A percentile compares a stretch with the other conserved stretches of the same genome.
These are phyloP conservation scores for Polyommatus iphigenia DNA, from an alignment of 2,888 invertebrate genomes.

Conservation along the genomic window DNA sequence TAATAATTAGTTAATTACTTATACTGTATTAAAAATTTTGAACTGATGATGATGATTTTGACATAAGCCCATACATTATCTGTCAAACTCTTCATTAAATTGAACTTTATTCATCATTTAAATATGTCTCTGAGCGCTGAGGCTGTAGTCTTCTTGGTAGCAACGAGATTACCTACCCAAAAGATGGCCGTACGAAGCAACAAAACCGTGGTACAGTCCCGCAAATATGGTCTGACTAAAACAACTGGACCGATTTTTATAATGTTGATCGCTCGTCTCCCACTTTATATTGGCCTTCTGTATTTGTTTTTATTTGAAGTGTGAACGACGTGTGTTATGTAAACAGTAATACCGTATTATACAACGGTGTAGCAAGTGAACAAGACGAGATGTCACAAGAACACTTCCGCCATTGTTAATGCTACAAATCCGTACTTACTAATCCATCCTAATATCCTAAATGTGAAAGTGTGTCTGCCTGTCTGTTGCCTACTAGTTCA, in stretches of 20 bases:
- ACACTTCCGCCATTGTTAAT: slow-evolving; percentile 22
- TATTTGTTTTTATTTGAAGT: slow-evolving; percentile 27
- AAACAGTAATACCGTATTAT: slow-evolving; percentile 5
- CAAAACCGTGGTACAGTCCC: background rate
- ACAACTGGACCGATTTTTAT: background rate
- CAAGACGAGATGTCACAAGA: slow-evolving; percentile 20
- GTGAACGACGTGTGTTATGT: slow-evolving; percentile 20
- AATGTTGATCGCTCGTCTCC: background rate
- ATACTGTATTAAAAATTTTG: no score
- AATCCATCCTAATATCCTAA: background rate
- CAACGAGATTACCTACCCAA: no score
- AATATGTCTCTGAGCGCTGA: no score
- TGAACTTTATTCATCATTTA: no score
- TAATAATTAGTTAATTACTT: no score
- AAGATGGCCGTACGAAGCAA: no score
- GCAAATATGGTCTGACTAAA: background rate
- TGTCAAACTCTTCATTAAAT: no score
- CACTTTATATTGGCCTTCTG: slow-evolving; percentile 1
- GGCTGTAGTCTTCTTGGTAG: no score
- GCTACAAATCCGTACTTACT: background rate
- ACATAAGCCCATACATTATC: no score
- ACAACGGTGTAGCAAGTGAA: slow-evolving; percentile 21
- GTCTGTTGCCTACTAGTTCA: no score
- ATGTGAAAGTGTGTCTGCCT: no score
- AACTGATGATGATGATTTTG: no score